A percentile compares a stretch with the other conserved stretches of the same genome.
These are phyloP conservation scores for Strix occidentalis DNA, from an alignment of 2,797 vertebrate species.

Conservation along the genomic window DNA sequence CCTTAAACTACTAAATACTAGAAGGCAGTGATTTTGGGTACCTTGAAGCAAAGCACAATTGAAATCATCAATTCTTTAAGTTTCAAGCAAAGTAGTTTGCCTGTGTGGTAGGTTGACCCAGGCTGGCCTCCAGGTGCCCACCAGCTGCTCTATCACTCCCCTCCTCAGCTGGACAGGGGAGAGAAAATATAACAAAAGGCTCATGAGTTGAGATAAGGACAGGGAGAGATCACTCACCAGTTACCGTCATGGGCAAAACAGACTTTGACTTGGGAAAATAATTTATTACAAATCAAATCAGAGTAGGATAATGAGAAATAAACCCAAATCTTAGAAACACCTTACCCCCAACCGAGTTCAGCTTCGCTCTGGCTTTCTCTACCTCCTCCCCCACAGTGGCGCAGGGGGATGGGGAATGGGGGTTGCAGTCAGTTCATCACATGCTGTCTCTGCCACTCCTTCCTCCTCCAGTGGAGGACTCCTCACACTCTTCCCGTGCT, in stretches of 20 bases:
- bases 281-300: neutral
- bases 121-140: neutral
- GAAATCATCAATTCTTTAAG: neutral
- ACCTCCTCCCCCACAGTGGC: neutral
- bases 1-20: neutral
- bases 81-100: neutral
- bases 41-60: neutral
- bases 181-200: neutral
- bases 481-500: neutral
- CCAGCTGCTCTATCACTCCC: neutral
- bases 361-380: neutral
- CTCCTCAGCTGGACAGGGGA: neutral
- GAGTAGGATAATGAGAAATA: neutral
- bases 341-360: neutral
- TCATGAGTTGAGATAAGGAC: neutral
- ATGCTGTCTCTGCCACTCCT: neutral
- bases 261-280: neutral
- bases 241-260: neutral
- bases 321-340: neutral
- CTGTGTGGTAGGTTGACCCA: neutral
- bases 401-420: neutral
- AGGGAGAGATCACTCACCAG: rapidly evolving
- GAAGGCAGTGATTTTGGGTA: neutral
- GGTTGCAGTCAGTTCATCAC: neutral
- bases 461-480: neutral